These are phyloP conservation scores for Torymus tubicola DNA, from an alignment of 2,888 invertebrate species.

Conservation along the genomic window DNA sequence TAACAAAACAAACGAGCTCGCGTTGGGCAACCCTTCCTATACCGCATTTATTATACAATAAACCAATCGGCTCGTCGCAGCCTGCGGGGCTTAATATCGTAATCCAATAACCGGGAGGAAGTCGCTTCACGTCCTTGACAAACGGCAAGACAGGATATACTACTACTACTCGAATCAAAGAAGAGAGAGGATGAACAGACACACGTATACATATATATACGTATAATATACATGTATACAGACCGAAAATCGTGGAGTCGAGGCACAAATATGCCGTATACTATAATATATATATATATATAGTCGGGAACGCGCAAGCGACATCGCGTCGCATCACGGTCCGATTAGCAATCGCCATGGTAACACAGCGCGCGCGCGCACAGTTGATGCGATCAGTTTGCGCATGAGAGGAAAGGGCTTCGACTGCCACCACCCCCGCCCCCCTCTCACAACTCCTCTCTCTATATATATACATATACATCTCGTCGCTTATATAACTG, in stretches of 20 bases:
- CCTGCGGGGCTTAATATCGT: slow-evolving; percentile 35
- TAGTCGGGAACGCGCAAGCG: slow-evolving; percentile 48
- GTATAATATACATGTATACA: not conserved
- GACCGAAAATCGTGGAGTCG: slow-evolving; percentile 62
- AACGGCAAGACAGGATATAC: slow-evolving; percentile 2
- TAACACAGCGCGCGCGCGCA: slow-evolving; percentile 72
- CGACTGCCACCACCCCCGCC: slow-evolving; percentile 29
- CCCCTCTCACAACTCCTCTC: slow-evolving; percentile 3
- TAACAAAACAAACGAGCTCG: slow-evolving; percentile 16
- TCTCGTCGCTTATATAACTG: slow-evolving; percentile 48
- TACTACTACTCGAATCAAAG: not conserved
- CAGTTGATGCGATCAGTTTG: slow-evolving; percentile 79
- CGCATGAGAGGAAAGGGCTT: slow-evolving; percentile 72
- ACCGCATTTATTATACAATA: slow-evolving; percentile 19
- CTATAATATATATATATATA: no score
- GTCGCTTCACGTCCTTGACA: slow-evolving; percentile 22
- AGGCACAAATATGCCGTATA: slow-evolving; percentile 66
- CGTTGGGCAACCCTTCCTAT: not conserved
- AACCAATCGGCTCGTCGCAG: slow-evolving; percentile 45
- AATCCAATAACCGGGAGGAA: slow-evolving; percentile 46
- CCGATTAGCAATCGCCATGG: slow-evolving; percentile 81
- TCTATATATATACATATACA: slow-evolving; percentile 54
- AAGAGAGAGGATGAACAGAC: not conserved
- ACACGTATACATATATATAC: slow-evolving; percentile 10
- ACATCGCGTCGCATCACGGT: slow-evolving; percentile 73